Percentiles rank a stretch among this genome's conserved stretches.
Conservation (phyloP, 1,140 invertebrate genomes). For the Trachelipus rathkii region DNA sequence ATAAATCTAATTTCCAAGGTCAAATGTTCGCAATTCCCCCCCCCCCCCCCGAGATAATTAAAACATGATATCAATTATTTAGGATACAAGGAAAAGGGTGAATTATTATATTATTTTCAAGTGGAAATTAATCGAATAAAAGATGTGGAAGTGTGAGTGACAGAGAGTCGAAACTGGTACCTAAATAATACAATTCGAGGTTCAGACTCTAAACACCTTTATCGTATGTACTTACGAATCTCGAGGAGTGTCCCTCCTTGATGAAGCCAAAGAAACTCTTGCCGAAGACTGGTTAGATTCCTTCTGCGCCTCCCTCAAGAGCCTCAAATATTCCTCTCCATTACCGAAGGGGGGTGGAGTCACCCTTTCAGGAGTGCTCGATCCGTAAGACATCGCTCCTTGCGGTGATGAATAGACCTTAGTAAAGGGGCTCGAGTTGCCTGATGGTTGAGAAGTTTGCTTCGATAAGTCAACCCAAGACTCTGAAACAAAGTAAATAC, state of each 20-base stretch:
- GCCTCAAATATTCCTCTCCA: slow-evolving; percentile 71
- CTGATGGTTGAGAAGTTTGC: not conserved
- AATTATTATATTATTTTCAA: too few species aligned
- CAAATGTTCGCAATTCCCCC: too few species aligned
- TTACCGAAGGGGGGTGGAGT: slow-evolving; percentile 53
- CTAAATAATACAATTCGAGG: too few species aligned
- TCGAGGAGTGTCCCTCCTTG: slow-evolving; percentile 59
- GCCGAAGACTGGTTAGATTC: slow-evolving; percentile 81
- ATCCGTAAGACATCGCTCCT: not conserved
- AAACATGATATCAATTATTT: too few species aligned
- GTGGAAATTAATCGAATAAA: too few species aligned
- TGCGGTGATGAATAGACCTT: not conserved
- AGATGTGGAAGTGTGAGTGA: too few species aligned
- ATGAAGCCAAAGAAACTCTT: slow-evolving; percentile 68
- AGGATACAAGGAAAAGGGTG: too few species aligned
- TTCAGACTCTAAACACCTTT: too few species aligned
- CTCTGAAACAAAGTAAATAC: not conserved
- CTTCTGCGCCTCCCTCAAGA: slow-evolving; percentile 76
- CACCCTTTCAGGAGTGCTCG: slow-evolving; percentile 54
- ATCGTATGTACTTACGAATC: slow-evolving; percentile 43
- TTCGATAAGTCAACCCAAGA: slow-evolving; percentile 2
- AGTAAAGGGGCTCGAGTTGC: not conserved
- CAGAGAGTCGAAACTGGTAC: too few species aligned
- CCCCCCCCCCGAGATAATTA: too few species aligned
- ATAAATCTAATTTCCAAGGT: too few species aligned